These are phyloP conservation scores for Eclectus roratus DNA, from an alignment of 2,113 vertebrate species.

Conservation along the genomic window DNA sequence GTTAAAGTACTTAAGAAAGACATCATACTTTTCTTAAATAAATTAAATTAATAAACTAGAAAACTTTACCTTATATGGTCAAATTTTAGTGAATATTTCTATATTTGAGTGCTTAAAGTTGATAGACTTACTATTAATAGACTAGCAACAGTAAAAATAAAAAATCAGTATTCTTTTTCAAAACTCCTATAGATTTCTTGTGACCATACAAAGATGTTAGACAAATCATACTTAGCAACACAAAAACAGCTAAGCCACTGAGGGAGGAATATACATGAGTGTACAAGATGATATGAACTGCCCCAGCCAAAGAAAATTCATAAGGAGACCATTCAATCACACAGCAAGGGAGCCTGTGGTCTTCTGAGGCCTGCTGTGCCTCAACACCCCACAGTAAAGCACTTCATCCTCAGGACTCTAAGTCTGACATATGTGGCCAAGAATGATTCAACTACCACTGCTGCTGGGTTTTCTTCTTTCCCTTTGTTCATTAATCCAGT, in stretches of 20 bases:
- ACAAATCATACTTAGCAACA: neutral
- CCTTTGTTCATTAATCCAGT: neutral
- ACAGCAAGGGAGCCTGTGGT: neutral
- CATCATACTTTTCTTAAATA: neutral
- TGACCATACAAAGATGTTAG: neutral
- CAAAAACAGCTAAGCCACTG: neutral
- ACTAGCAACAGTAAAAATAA: neutral
- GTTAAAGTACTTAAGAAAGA: constrained; percentile 30
- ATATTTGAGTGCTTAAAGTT: neutral
- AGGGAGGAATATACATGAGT: neutral
- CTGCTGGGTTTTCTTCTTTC: neutral
- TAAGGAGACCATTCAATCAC: neutral
- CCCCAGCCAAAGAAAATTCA: neutral
- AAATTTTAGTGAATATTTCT: neutral
- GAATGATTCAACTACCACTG: neutral
- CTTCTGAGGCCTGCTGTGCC: neutral
- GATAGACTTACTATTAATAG: neutral
- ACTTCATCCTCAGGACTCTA: neutral
- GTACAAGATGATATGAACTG: neutral
- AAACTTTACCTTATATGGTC: neutral
- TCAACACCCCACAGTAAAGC: neutral
- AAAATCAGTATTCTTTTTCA: neutral
- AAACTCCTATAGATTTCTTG: neutral
- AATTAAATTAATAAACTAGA: constrained; percentile 13
- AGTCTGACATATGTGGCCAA: neutral